These are phyloP conservation scores for Drosophila novamexicana DNA, from an alignment of 1,140 invertebrate species.

Conservation along the genomic window DNA sequence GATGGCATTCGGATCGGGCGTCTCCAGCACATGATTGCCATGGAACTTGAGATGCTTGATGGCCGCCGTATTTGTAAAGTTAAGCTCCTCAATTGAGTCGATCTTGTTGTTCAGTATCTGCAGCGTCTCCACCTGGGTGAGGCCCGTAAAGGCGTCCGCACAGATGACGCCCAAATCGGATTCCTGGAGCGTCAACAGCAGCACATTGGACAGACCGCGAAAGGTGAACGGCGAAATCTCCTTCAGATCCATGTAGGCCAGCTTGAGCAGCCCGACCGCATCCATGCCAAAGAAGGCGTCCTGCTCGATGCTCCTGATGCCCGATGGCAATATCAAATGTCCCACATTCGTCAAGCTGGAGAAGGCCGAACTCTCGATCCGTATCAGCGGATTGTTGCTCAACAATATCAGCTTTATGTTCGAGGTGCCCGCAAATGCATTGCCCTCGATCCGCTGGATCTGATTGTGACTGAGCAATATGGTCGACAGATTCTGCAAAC, in stretches of 20 bases:
- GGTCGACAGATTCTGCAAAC: conserved; percentile 91
- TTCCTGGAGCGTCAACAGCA: conserved; percentile 90
- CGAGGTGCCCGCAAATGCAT: conserved; percentile 92
- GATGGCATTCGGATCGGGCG: conserved; percentile 88
- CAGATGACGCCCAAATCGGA: conserved; percentile 91
- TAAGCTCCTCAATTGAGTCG: conserved; percentile 90
- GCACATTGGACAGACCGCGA: conserved; percentile 90
- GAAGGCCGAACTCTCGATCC: conserved; percentile 90
- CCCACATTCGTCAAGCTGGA: conserved; percentile 92
- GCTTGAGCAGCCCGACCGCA: conserved; percentile 90
- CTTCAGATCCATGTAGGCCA: conserved; percentile 92
- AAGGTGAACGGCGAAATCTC: conserved; percentile 90
- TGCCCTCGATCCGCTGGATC: conserved; percentile 90
- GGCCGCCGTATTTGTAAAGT: conserved; percentile 88
- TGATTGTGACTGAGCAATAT: conserved; percentile 91
- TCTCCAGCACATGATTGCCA: conserved; percentile 92
- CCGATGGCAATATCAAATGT: conserved; percentile 90
- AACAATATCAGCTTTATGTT: conserved; percentile 91
- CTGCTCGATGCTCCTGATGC: conserved; percentile 89
- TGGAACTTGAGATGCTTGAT: conserved; percentile 89
- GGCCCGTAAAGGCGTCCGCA: conserved; percentile 89
- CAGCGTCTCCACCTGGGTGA: conserved; percentile 88
- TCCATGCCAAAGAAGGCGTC: conserved; percentile 93
- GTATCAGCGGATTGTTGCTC: conserved; percentile 90
- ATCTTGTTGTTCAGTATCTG: conserved; percentile 94